Percentiles rank a stretch among this genome's conserved stretches.
Evolutionary conservation across 2,113 vertebrate genomes (phyloP).

Genomic region (Alectura lathami): DNA sequence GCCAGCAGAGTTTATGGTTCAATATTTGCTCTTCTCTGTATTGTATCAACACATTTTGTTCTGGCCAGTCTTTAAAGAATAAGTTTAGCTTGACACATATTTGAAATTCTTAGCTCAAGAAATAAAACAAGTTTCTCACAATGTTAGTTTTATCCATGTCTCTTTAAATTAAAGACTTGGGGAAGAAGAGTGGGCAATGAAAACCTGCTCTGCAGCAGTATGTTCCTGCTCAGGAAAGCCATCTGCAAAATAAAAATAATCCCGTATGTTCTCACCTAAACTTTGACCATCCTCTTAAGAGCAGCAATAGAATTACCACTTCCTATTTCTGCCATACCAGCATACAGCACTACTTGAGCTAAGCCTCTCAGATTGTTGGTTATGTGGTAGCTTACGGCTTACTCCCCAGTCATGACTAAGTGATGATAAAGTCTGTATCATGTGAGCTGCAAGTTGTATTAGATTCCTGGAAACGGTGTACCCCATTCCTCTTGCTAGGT

Average conservation of each 20-base stretch:
- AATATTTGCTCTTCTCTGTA: background rate
- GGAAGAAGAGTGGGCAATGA: background rate
- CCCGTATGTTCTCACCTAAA: background rate
- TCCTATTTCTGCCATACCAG: background rate
- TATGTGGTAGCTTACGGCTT: background rate
- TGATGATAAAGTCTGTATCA: background rate
- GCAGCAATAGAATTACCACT: background rate
- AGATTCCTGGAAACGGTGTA: background rate
- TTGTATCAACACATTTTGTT: background rate
- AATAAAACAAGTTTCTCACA: background rate
- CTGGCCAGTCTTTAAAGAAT: background rate
- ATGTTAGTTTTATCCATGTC: background rate
- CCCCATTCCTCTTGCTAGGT: background rate
- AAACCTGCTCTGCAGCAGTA: background rate
- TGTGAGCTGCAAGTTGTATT: background rate
- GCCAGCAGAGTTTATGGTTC: background rate
- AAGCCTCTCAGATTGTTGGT: background rate
- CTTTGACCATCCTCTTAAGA: background rate
- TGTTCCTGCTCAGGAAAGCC: background rate
- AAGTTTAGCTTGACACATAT: background rate
- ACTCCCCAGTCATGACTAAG: background rate
- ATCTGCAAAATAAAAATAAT: background rate
- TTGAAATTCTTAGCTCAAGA: background rate
- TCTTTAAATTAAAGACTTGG: background rate
- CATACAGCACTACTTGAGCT: background rate